These are phyloP conservation scores for Drosophila lacicola DNA, from an alignment of 2,888 invertebrate species.

Conservation along the genomic window DNA sequence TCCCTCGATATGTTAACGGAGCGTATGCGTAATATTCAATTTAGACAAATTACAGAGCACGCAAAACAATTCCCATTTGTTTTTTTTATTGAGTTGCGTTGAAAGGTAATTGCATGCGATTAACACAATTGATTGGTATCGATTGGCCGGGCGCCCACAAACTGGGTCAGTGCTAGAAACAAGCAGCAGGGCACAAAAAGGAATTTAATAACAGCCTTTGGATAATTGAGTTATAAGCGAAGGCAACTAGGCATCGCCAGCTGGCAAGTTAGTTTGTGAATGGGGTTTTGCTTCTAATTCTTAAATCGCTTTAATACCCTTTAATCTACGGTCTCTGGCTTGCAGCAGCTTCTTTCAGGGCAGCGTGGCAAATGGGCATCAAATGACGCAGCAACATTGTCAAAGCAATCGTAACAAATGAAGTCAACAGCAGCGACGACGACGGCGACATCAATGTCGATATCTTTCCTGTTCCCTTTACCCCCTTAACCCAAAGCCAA, in stretches of 20 bases:
- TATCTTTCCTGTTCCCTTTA: slow-evolving; percentile 12
- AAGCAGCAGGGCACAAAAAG: background rate
- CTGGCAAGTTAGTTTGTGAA: slow-evolving; percentile 13
- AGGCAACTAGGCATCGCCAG: slow-evolving; percentile 13
- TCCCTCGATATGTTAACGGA: slow-evolving; percentile 43
- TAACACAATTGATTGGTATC: slow-evolving; percentile 63
- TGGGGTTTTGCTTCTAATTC: no score
- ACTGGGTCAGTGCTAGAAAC: slow-evolving; percentile 33
- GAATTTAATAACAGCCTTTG: slow-evolving; percentile 24
- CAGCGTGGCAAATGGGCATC: slow-evolving; percentile 66
- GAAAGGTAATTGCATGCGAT: slow-evolving; percentile 61
- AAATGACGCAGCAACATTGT: slow-evolving; percentile 77
- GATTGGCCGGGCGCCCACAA: slow-evolving; percentile 43
- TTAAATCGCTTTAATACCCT: slow-evolving; percentile 1
- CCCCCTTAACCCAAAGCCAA: background rate
- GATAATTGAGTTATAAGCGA: slow-evolving; percentile 46
- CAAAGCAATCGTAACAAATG: slow-evolving; percentile 78
- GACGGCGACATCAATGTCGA: slow-evolving; percentile 30
- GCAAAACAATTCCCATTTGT: slow-evolving; percentile 13
- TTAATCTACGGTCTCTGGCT: slow-evolving; percentile 4
- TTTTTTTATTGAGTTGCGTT: slow-evolving; percentile 25
- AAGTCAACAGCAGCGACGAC: slow-evolving; percentile 60
- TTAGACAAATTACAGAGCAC: slow-evolving; percentile 60
- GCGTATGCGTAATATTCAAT: slow-evolving; percentile 76
- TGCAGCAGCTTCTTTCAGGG: slow-evolving; percentile 14